These are phyloP conservation scores for Chascanopsetta lugubris DNA, from an alignment of 2,113 vertebrate genomes.

Conservation along the genomic window DNA sequence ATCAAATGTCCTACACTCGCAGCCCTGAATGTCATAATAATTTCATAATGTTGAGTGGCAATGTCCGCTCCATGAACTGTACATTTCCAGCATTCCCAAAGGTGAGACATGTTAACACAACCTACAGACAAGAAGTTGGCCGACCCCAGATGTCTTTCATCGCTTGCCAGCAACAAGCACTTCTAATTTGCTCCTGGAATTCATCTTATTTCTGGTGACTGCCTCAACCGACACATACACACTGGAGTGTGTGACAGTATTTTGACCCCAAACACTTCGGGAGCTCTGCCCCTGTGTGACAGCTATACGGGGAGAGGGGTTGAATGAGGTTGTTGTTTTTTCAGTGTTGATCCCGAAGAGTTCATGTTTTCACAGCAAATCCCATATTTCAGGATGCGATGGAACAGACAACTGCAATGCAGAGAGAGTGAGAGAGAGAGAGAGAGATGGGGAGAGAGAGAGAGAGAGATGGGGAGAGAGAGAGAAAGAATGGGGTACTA, in stretches of 20 bases:
- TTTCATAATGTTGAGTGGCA: neutral
- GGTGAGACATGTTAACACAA: conserved; percentile 32
- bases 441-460: neutral
- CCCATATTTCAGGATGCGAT: conserved; percentile 12
- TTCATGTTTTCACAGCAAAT: conserved; percentile 19
- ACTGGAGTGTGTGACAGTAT: neutral
- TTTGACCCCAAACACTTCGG: conserved; percentile 61
- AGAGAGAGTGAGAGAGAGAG: neutral
- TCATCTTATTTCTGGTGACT: conserved; percentile 62
- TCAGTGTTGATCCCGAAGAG: conserved; percentile 10
- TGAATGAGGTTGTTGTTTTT: neutral
- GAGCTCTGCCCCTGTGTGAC: conserved; percentile 32
- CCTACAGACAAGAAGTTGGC: conserved; percentile 53
- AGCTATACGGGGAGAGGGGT: conserved; percentile 8
- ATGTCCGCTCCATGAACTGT: neutral
- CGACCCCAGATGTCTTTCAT: conserved; percentile 61
- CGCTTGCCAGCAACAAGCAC: conserved; percentile 58
- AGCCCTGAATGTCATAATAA: neutral
- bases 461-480: neutral
- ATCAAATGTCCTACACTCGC: neutral
- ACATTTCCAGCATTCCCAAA: conserved; percentile 11
- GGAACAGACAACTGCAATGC: neutral
- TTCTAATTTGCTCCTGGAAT: conserved; percentile 81
- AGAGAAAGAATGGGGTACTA: neutral
- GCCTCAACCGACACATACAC: conserved; percentile 18